Evolutionary conservation across 2,797 vertebrate species (phyloP), one percentile per base, ranked within the genome.

Genomic region (Cheirogaleus major): DNA sequence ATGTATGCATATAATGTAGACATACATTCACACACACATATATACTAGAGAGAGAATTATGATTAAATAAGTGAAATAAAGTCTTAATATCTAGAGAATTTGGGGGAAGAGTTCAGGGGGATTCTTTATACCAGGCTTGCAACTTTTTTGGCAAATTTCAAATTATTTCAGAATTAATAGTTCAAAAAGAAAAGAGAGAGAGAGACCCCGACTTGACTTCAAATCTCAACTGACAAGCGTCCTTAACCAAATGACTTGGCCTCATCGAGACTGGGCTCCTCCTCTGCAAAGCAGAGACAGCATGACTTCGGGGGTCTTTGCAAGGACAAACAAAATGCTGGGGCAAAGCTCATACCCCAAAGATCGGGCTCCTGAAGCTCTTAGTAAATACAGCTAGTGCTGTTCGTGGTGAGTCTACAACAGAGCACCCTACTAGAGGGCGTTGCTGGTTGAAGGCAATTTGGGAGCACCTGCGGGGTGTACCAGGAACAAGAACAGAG

Each of bases 91-190:
- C 45, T 65, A 35, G 32, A 15, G 45, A 83, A 89, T n/a, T 48
- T 73, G 50, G 72, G 50, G 4, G 12, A 85, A 92, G n/a, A 70
- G 0, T 4, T 3, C 10, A 79, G 4, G 94, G 35, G 8, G 43
- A 78, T 38, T 93, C 17, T 75, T 90, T 63, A 86, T 4, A 75
- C 3, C 50, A 35, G n/a, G 41, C 11, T 90, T 18, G 15, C 2
- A 79, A 83, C 8, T 73, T 52, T 67, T 38, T 59, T 59, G 57
- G 10, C 4, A 91, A 91, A 15, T 76, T 48, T 79, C 65, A 85
- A 92, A 20, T 88, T 82, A 81, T 93, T 92, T 88, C 48, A 79
- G 45, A 93, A 93, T 87, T 50, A n/a, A 70, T 81, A 75, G 35
- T 57, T 61, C 45, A 70, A 25, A 80, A 45, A 65, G 23, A 7